Percentiles rank a stretch among this genome's conserved stretches.
phyloP scores from a whole-genome alignment of 2,888 invertebrate genomes.

The Polietes domitor region DNA sequence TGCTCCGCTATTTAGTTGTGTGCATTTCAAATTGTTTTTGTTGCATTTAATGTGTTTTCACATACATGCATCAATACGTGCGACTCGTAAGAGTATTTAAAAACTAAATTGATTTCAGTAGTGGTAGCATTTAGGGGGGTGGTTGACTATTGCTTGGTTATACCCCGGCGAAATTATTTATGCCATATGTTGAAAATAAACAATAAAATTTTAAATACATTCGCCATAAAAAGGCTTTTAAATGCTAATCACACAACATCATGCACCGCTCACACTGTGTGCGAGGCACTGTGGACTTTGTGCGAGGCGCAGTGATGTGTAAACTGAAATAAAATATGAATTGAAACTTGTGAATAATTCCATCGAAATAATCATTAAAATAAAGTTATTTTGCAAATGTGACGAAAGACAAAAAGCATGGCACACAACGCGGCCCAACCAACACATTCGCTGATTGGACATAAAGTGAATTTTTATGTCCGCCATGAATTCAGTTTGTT shows the following conservation, averaged over 20 bases:
- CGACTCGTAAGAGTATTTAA: slow-evolving; percentile 44
- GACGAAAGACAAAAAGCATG: neutral
- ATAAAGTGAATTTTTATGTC: slow-evolving; percentile 3
- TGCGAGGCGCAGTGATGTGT: neutral
- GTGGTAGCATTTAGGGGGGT: slow-evolving; percentile 44
- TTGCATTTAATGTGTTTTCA: neutral
- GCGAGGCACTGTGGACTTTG: neutral
- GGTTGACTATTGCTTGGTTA: neutral
- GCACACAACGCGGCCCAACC: neutral
- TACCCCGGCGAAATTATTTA: slow-evolving; percentile 61
- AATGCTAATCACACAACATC: slow-evolving; percentile 52
- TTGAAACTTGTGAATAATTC: slow-evolving; percentile 27
- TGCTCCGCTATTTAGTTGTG: neutral
- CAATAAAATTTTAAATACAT: slow-evolving; percentile 57
- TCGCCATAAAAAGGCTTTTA: slow-evolving; percentile 61
- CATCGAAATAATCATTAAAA: slow-evolving; percentile 46
- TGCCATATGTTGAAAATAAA: slow-evolving; percentile 65
- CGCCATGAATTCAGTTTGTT: neutral
- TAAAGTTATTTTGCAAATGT: neutral
- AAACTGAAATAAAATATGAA: slow-evolving; percentile 26
- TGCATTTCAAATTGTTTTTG: slow-evolving; percentile 39
- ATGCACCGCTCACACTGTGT: neutral
- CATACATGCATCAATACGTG: neutral
- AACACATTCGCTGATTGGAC: neutral
- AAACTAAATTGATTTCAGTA: slow-evolving; percentile 60